Evolutionary conservation across 2,888 invertebrate species (phyloP).

Genomic region (Apomyelois bistriatella): DNA sequence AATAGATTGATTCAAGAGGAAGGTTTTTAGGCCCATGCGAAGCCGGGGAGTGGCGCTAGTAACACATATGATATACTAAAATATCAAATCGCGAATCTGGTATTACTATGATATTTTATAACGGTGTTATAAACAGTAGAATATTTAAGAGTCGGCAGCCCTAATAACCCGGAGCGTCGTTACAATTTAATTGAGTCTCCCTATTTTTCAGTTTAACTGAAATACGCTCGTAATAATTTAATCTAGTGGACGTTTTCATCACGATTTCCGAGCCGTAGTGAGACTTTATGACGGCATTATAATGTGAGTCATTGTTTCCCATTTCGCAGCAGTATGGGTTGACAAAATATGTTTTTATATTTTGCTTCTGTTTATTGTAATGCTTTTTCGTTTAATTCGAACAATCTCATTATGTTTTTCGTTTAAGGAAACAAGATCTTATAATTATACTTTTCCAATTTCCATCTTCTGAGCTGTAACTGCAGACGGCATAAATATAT

Average conservation of each 20-base stretch:
- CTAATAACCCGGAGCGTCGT: slow-evolving; percentile 1
- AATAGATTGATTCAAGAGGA: too few relatives aligned
- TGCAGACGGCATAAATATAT: background rate
- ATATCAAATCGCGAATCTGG: too few relatives aligned
- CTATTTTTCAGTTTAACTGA: slow-evolving; percentile 23
- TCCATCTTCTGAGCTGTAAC: background rate
- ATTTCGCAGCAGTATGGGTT: background rate
- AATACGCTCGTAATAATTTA: slow-evolving; percentile 10
- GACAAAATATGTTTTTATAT: background rate
- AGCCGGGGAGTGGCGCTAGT: too few relatives aligned
- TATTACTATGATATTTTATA: too few relatives aligned
- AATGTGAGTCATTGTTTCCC: slow-evolving; percentile 3
- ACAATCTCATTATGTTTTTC: background rate
- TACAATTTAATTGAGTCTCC: slow-evolving; percentile 23
- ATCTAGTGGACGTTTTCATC: slow-evolving; percentile 10
- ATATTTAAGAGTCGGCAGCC: background rate
- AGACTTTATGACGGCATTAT: background rate
- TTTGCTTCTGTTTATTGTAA: background rate
- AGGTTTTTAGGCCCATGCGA: too few relatives aligned
- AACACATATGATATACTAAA: too few relatives aligned
- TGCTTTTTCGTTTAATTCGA: background rate
- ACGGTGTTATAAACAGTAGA: too few relatives aligned
- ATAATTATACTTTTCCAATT: background rate
- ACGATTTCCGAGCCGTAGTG: background rate
- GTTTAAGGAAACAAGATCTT: background rate